Evolutionary conservation across 2,797 vertebrate species (phyloP), one percentile per base, ranked within the genome.

Genomic region (Hybognathus amarus): DNA sequence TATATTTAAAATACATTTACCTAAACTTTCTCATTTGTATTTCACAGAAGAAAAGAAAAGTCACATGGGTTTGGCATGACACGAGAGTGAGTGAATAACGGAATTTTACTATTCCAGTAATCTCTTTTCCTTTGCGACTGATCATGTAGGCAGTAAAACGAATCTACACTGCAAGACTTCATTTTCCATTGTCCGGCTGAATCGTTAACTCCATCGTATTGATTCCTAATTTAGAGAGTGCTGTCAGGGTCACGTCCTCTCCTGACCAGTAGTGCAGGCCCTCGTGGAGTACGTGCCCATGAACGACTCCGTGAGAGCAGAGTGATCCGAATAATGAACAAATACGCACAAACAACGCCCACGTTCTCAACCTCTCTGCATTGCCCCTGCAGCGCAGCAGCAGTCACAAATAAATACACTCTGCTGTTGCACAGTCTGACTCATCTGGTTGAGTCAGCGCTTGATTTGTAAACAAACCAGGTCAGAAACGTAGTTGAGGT

Each of bases 361-460:
- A 45, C 77, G 20, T 42, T 45, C 45, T 79, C 45, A 54, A 56
- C 38, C 45, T 67, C 59, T 80, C 69, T 67, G 38, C 77, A 45
- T 73, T 22, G 30, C 47, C 45, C 69, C 63, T 78, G 77, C 61
- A 78, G 76, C 76, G 61, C 61, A 78, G 61, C 77, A 78, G 61
- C 71, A 81, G 30, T 76, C 64, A 7, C 40, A 81, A 68, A 81
- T 27, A 70, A 45, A 56, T 67, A 68, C 78, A 71, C 82, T 70
- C 40, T 54, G 42, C 33, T 54, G 47, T 76, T 67, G 24, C 90
- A 92, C 91, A 92, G 70, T 92, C 90, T 91, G 92, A 93, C 93
- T 94, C 92, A 93, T 91, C 90, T 92, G 90, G 89, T 90, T 92
- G 91, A 89, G 90, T 91, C 94, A 91, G 91, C 91, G 86, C 89